phyloP scores from a whole-genome alignment of 2,797 vertebrate genomes.

The Coilia nasus region DNA sequence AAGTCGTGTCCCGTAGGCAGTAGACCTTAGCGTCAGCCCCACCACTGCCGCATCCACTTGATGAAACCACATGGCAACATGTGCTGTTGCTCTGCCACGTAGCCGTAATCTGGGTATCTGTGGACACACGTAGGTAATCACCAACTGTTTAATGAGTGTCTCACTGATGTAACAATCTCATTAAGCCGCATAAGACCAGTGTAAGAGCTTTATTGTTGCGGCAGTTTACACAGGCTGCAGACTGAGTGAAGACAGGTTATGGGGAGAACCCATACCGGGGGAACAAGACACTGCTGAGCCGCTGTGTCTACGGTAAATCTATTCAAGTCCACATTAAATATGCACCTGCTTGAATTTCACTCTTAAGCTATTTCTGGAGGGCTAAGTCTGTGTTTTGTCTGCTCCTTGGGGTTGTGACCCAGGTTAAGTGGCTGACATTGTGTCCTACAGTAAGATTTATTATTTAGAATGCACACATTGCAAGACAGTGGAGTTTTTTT shows the following conservation, averaged over 20 bases:
- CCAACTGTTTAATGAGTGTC: slow-evolving; percentile 66
- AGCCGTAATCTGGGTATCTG: slow-evolving; percentile 18
- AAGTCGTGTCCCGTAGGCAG: too few relatives aligned
- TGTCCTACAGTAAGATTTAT: not conserved
- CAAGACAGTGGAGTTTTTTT: not conserved
- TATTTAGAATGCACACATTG: not conserved
- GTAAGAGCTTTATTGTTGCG: slow-evolving; percentile 21
- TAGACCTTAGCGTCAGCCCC: too few relatives aligned
- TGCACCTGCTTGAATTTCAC: not conserved
- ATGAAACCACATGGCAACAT: not conserved
- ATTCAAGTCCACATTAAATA: not conserved
- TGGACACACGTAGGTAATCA: slow-evolving; percentile 58
- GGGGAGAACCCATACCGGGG: slow-evolving; percentile 23
- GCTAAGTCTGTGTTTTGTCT: not conserved
- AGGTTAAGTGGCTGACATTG: not conserved
- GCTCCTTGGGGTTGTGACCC: not conserved
- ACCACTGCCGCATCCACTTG: not conserved
- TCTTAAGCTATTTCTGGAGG: not conserved
- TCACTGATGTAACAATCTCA: slow-evolving; percentile 64
- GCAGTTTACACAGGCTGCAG: not conserved
- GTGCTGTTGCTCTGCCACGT: not conserved
- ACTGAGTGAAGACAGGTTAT: not conserved
- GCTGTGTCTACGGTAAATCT: not conserved
- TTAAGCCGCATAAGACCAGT: slow-evolving; percentile 33
- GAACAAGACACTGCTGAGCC: not conserved